Percentiles rank a stretch among this genome's conserved stretches.
Evolutionary conservation across 2,113 vertebrate genomes (phyloP).

Genomic region (Corythornis vintsioides): DNA sequence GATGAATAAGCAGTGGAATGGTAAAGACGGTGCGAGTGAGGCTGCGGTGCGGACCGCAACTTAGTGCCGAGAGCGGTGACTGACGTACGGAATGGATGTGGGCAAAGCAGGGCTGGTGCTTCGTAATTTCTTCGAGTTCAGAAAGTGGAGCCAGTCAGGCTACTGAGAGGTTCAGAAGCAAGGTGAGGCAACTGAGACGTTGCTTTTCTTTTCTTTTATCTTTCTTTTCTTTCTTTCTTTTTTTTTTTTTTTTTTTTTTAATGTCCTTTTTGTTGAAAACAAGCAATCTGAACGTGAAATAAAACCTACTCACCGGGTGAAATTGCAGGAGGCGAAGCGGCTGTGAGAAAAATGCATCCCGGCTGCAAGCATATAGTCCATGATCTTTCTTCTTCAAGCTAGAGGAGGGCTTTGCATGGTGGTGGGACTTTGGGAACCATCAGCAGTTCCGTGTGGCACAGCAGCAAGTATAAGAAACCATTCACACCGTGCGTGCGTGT

Average conservation of each 20-base stretch:
- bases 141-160: background rate
- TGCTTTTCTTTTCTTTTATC: background rate
- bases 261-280: background rate
- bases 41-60: background rate
- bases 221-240: too few species aligned
- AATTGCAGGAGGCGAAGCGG: conserved; percentile 55
- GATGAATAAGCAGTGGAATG: background rate
- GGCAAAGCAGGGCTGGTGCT: background rate
- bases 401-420: background rate
- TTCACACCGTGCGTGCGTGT: background rate
- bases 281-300: background rate
- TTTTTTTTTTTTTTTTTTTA: background rate
- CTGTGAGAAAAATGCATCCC: conserved; percentile 48
- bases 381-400: conserved; percentile 50
- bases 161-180: background rate
- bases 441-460: conserved; percentile 21
- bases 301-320: conserved; percentile 73
- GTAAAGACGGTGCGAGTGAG: background rate
- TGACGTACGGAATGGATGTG: background rate
- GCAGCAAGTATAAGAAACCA: conserved; percentile 21
- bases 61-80: background rate
- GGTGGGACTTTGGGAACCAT: conserved; percentile 20
- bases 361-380: conserved; percentile 59
- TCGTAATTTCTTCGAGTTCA: background rate
- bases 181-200: background rate